Evolutionary conservation across 1,140 invertebrate genomes (phyloP).

Genomic region (Armadillidium nasatum): DNA sequence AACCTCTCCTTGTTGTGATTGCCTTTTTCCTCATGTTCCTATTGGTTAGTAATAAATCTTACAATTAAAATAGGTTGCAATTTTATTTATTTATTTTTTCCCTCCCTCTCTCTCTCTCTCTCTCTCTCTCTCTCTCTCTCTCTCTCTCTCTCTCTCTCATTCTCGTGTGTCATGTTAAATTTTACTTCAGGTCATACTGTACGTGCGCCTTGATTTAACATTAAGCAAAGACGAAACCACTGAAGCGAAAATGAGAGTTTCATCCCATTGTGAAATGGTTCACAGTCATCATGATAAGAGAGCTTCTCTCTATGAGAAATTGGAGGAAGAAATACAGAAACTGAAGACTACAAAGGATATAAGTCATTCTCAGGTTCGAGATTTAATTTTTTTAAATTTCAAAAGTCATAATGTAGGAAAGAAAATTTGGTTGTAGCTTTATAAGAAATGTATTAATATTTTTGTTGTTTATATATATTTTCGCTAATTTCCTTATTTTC

Average conservation of each 20-base stretch:
- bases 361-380: constrained; percentile 51
- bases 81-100: not conserved
- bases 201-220: constrained; percentile 92
- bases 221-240: constrained; percentile 62
- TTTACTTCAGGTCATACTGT: constrained; percentile 68
- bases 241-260: constrained; percentile 47
- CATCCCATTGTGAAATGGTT: constrained; percentile 54
- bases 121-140: no score
- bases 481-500: no score
- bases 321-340: constrained; percentile 62
- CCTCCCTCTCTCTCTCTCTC: no score
- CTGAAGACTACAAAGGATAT: constrained; percentile 63
- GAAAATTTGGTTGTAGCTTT: not conserved
- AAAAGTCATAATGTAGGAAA: not conserved
- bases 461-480: no score
- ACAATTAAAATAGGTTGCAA: not conserved
- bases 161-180: not conserved
- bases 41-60: constrained; percentile 47
- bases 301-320: constrained; percentile 59
- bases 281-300: constrained; percentile 60
- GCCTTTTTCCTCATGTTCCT: constrained; percentile 89
- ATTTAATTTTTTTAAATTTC: constrained; percentile 31
- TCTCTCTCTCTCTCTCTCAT: no score
- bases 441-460: not conserved
- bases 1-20: constrained; percentile 80